Evolutionary conservation across 1,140 invertebrate species (phyloP), one percentile per base, ranked within the genome.

Genomic region (Heliconius eleuchia): DNA sequence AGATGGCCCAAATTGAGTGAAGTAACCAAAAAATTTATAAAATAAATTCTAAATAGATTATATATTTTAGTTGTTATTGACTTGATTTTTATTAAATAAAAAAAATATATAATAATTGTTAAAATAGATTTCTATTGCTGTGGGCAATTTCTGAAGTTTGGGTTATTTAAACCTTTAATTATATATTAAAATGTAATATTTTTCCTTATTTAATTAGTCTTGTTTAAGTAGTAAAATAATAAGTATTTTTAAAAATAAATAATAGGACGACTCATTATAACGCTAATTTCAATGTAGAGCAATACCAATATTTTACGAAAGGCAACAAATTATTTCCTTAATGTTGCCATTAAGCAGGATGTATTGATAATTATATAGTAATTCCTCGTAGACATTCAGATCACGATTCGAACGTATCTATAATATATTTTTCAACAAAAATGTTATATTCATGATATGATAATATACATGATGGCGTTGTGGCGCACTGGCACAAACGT

Each of bases 311-410:
- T 89, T 91, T 85, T 79, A 92, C 89, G 82, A 86, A 86, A 76
- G 27, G 60, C 27, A 82, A 85, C 81, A 82, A 82, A 81, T 84
- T 88, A 93, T 92, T 91, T 90, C 90, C 91, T 89, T 92, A 93
- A 92, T 89, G 85, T 84, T 75, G 84, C 88, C 90, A 84, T 93
- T 92, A 92, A 84, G 85, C 87, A 87, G 88, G 88, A 93, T 90
- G 89, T 92, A 92, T 92, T 84, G 91, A 91, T 91, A 92, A 91
- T 93, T 93, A 93, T 91, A 88, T 88, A 85, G 81, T 83, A 84
- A 86, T 80, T 82, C 80, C 82, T 84, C 86, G 84, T 90, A 85
- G 90, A 87, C 87, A 92, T 92, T 92, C 89, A 79, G 81, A 77
- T 82, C 84, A 85, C 87, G 84, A 52, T 77, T 79, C 70, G 74